Evolutionary conservation across 2,113 vertebrate species (phyloP), one percentile per base, ranked within the genome.

Genomic region (Dendropsophus ebraccatus): DNA sequence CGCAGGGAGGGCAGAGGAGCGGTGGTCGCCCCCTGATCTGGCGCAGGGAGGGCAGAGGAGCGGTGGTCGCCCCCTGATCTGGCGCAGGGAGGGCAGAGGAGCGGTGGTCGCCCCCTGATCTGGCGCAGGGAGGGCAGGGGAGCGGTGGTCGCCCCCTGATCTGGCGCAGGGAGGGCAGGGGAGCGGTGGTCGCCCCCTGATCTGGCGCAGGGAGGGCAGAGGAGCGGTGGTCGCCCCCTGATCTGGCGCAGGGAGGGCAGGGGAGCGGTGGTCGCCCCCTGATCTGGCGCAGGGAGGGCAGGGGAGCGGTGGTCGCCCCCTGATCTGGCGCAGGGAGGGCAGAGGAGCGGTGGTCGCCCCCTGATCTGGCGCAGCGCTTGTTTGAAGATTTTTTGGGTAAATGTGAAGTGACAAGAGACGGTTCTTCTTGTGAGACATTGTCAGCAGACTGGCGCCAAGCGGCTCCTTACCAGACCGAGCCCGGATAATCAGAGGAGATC

Each of bases 361-460:
- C 87, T 83, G 88, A 86, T 89, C 82, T 82, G 91, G 88, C 88
- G 90, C n/a, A 88, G 91, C 89, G 81, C 91, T n/a, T 91, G 93
- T 91, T 91, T 91, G 90, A 89, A 88, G 89, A 94, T 94, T 94
- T 92, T 92, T 90, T 91, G 91, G 94, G 90, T 93, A 95, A 96
- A 97, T 97, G 91, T 90, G 92, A 97, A 96, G 95, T 96, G 96
- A 97, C 96, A 96, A 93, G 94, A 94, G 96, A 94, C 93, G 94
- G 94, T 94, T 95, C 94, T 96, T 95, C 92, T 94, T 96, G 96
- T 93, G 91, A 92, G 91, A 91, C 93, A n/a, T n/a, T n/a, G 93
- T 94, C 94, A 93, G 95, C 94, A 92, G 94, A 93, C 95, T 96
- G 96, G 96, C 96, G 96, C 96, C 97, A 94, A 91, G 94, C 91